phyloP scores from a whole-genome alignment of 2,888 invertebrate genomes.

The Axea sp. region DNA sequence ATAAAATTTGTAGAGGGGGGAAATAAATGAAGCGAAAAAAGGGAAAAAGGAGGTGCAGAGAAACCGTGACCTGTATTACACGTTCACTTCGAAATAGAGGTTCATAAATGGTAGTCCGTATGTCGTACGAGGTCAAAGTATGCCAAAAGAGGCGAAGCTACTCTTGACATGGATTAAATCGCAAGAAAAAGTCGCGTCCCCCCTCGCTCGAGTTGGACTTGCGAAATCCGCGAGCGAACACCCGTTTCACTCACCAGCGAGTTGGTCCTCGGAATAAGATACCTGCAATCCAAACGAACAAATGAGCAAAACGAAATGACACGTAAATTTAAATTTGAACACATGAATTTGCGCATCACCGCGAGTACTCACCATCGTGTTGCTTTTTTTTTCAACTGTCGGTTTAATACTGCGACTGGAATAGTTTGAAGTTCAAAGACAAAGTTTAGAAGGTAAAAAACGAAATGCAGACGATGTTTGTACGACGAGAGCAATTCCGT shows the following conservation, averaged over 20 bases:
- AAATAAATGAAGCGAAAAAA: slow-evolving; percentile 28
- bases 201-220: slow-evolving; percentile 61
- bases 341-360: background rate
- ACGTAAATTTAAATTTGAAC: background rate
- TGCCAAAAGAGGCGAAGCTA: slow-evolving; percentile 76
- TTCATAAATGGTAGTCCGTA: slow-evolving; percentile 75
- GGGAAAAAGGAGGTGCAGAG: slow-evolving; percentile 1
- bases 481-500: background rate
- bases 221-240: slow-evolving; percentile 79
- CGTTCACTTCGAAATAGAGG: slow-evolving; percentile 70
- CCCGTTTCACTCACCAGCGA: slow-evolving; percentile 88
- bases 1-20: background rate
- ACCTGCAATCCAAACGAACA: slow-evolving; percentile 83
- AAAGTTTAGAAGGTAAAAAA: background rate
- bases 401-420: slow-evolving; percentile 19
- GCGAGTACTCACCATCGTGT: slow-evolving; percentile 19
- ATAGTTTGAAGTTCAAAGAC: background rate
- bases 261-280: slow-evolving; percentile 93
- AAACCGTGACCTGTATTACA: slow-evolving; percentile 56
- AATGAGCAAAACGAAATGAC: too few relatives aligned
- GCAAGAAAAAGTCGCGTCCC: slow-evolving; percentile 67
- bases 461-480: slow-evolving; percentile 12
- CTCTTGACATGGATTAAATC: slow-evolving; percentile 77
- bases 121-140: slow-evolving; percentile 65
- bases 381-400: background rate